A percentile compares a stretch with the other conserved stretches of the same genome.
These are phyloP conservation scores for Tamias sibiricus DNA, from an alignment of 2,113 vertebrate genomes.

Conservation along the genomic window DNA sequence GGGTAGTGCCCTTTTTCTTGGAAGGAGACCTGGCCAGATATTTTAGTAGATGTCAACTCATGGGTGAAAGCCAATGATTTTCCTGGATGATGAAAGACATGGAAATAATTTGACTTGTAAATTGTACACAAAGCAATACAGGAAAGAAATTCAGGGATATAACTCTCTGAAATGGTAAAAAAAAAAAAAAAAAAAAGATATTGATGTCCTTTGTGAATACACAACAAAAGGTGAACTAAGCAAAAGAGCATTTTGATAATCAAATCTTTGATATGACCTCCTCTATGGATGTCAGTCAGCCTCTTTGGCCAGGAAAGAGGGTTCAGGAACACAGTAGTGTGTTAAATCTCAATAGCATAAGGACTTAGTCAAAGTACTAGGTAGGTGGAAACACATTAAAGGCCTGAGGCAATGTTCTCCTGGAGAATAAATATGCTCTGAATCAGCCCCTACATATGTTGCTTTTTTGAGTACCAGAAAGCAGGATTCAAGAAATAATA, in stretches of 20 bases:
- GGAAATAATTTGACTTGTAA: neutral
- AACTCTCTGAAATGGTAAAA: neutral
- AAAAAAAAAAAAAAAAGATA: too few species aligned
- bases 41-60: neutral
- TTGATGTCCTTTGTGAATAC: too few species aligned
- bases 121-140: neutral
- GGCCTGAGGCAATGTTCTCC: neutral
- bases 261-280: too few species aligned
- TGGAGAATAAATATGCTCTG: neutral
- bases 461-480: too few species aligned
- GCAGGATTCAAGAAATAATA: neutral
- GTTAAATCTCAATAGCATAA: neutral
- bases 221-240: too few species aligned
- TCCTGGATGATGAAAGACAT: neutral
- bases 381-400: neutral
- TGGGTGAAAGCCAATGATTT: neutral
- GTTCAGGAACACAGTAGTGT: too few species aligned
- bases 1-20: neutral
- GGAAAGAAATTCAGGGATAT: neutral
- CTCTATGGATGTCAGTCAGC: too few species aligned
- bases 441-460: neutral
- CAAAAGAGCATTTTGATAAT: too few species aligned
- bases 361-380: neutral
- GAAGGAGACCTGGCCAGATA: neutral
- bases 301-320: too few species aligned